Evolutionary conservation across 2,888 invertebrate species (phyloP), one percentile per base, ranked within the genome.

Genomic region (Orthosia cruda): DNA sequence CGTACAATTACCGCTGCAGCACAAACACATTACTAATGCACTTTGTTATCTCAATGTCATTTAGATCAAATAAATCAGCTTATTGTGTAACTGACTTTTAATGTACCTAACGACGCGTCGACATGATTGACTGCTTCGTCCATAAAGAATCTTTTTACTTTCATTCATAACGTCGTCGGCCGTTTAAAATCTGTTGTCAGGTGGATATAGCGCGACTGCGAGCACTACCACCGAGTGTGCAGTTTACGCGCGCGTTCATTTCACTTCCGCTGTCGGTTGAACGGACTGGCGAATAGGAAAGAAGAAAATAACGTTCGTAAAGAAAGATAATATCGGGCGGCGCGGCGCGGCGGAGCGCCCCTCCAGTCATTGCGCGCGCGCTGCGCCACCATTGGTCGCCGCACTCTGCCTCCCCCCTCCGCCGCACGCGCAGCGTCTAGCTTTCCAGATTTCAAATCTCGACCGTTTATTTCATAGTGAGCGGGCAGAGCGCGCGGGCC

Each of bases 371-470:
- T 91, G 92, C 91, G 93, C 94, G 94, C 95, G 93, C 94, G 95
- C 95, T 87, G 87, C 61, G 69, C 71, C 74, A 86, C 88, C 79
- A 96, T 95, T 95, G 96, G 96, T 83, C 84, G 86, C 75, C 87
- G 77, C 83, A 80, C 83, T 80, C 77, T 87, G 87, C 90, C 85
- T 88, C 89, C 91, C 90, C 92, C 92, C 89, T 91, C 88, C 89
- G 89, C 89, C 94, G 94, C 94, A 91, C 93, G 94, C 95, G 94
- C 96, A 93, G 96, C 96, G 96, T 96, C 96, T 95, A 94, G 92
- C 93, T 94, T 93, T 92, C 91, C 94, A 95, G 95, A 96, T 96
- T 97, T 97, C 91, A 97, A 97, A 97, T 97, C 97, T 96, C 96
- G 94, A 95, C 97, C 96, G 97, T 96, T 96, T 97, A 97, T 96